Conservation (phyloP, 2,797 vertebrate species). For the Petrocephalus sullivani region DNA sequence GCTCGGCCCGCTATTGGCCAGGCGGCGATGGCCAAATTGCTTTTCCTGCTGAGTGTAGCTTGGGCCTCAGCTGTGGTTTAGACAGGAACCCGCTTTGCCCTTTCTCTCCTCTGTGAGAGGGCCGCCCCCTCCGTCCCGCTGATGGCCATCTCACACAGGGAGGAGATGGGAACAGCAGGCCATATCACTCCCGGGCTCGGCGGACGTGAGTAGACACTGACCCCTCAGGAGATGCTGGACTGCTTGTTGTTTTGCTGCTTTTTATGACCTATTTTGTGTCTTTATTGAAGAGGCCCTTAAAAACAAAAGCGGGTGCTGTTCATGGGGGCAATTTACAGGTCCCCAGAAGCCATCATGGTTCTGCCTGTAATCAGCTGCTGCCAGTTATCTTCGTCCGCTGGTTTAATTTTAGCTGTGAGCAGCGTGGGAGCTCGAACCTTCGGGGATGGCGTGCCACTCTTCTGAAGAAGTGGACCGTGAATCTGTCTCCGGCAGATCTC, state of each 20-base stretch:
- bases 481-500: not conserved
- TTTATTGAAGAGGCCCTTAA: not conserved
- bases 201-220: not conserved
- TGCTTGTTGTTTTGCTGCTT: not conserved
- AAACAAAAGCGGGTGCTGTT: not conserved
- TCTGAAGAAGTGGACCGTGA: not conserved
- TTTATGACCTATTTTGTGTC: not conserved
- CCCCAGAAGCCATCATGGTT: not conserved
- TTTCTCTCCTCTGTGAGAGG: not conserved
- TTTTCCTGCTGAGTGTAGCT: not conserved
- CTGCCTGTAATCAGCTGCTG: not conserved
- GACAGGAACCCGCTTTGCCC: not conserved
- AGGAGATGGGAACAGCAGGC: not conserved
- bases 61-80: not conserved
- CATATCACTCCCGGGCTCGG: not conserved
- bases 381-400: not conserved
- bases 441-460: not conserved
- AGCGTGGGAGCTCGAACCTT: not conserved
- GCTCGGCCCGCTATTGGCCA: not conserved
- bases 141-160: not conserved
- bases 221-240: not conserved
- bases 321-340: not conserved
- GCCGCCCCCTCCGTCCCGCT: not conserved
- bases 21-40: not conserved
- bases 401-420: constrained; percentile 16